Base-by-base conservation (phyloP, 2,113 vertebrate species). In the Orthonyx spaldingii region DNA sequence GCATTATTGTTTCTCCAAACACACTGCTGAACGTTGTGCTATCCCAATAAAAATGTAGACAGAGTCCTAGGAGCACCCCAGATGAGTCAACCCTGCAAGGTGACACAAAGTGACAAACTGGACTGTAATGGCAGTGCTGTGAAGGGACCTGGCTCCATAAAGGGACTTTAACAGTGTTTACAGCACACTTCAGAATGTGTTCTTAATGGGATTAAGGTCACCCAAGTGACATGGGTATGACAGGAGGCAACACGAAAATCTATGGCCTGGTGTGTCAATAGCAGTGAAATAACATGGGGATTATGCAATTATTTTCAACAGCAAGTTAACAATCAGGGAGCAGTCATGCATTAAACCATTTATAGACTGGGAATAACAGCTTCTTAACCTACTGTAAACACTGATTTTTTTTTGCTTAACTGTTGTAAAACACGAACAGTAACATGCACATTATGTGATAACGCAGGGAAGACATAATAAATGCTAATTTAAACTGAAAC, bases 91-190 rank as follows among this genome's bases (percentile, higher is more conserved):
- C 9, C 14, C 35, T 21, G 33, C 42, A 37, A 52, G 69, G 64
- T 41, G 60, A 55, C 49, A 22, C 13, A 8, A 14, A 65, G 13
- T 50, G 39, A 17, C 26, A 32, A 50, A 53, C 33, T 8, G 42
- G 72, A 16, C 9, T 0, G 1, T 4, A 32, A 49, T 30, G 0
- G 5, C 37, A 17, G 19, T 0, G 6, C 44, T 35, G 50, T 10
- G n/a, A 44, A 44, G 89, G 82, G 64, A 60, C 21, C 20, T 49
- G 50, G 16, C 30, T 30, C 53, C 63, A 9, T 13, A 30, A 66
- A 64, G 41, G 39, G 56, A 23, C 55, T 37, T 24, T 1, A 50
- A 4, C 10, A 33, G 49, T 37, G 49, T 41, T 84, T n/a, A 16
- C 56, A 68, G 69, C 28, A 69, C n/a, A 11, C 49, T 72, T 12